Evolutionary conservation across 2,797 vertebrate genomes (phyloP).

Genomic region (Sternotherus odoratus): DNA sequence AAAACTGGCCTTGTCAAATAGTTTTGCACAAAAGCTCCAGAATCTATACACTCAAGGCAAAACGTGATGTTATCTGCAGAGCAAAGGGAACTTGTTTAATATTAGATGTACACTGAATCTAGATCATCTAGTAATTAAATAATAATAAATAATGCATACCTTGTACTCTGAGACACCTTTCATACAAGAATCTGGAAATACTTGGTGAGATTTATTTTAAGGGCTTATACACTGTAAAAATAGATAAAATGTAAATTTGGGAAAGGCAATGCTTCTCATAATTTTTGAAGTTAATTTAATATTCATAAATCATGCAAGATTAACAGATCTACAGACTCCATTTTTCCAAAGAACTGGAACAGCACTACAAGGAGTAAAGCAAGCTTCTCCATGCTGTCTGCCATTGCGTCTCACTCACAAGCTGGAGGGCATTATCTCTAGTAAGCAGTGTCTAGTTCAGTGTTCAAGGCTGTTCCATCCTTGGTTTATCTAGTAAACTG

Average conservation of each 20-base stretch:
- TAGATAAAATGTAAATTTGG: background rate
- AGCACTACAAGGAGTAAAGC: background rate
- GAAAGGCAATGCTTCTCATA: background rate
- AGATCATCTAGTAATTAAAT: background rate
- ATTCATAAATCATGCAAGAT: background rate
- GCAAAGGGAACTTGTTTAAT: background rate
- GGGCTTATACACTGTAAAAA: background rate
- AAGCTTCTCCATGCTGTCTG: background rate
- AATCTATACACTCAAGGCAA: background rate
- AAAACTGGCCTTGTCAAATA: background rate
- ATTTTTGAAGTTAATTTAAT: background rate
- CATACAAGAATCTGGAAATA: background rate
- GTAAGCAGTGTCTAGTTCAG: background rate
- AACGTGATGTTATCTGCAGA: background rate
- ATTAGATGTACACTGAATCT: background rate
- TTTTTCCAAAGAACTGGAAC: background rate
- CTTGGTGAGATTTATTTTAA: background rate
- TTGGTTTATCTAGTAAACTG: background rate
- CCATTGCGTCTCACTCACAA: background rate
- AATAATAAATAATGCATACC: background rate
- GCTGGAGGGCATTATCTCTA: background rate
- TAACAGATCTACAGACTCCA: background rate
- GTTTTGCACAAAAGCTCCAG: background rate
- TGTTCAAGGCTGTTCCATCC: background rate
- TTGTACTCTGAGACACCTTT: background rate